Base-by-base conservation (phyloP, 2,888 invertebrate genomes). In the Notodonta dromedarius region DNA sequence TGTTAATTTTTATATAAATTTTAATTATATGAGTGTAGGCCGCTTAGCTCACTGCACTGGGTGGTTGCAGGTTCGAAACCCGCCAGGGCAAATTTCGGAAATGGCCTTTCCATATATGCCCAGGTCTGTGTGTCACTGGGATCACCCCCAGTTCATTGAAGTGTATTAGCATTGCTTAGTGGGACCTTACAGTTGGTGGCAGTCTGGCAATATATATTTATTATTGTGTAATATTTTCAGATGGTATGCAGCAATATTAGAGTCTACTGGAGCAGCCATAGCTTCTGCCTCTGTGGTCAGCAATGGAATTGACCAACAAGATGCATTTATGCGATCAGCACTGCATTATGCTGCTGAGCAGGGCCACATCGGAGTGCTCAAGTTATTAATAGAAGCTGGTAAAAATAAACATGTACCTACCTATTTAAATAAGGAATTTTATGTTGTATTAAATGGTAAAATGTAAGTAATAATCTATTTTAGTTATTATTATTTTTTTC, bases 241-340 rank as follows among this genome's bases (percentile, higher is more conserved):
- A 77, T 96, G 96, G 95, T 96, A 97, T 90, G 96, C 96, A 16
- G 95, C 95, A 71, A 96, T 96, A 75, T 90, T 97, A 69, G 96
- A 96, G 78, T 94, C 94, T 64, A 96, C 96, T 1, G 95, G 95
- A 3, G 92, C 94, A 64, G 90, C 93, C 1, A 86, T 94, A 71
- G 91, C 93, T 39, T 88, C 89, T 61, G 92, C 91, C 14, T 86
- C 92, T 57, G 83, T 87, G 67, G 76, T 93, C 62, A 89, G 86
- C 59, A 85, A 93, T 83, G 95, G 95, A 70, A 93, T 96, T 63
- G 94, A 95, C 71, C 94, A 95, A 73, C 94, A 95, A 73, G 96
- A 96, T 88, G 91, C 94, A 8, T 95, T 94, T 75, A 95, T 95
- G 70, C 94, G 95, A 74, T 95, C 96, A 63, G 96, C 96, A 0